phyloP scores from a whole-genome alignment of 2,113 vertebrate species.

The Corydoras maculifer region DNA sequence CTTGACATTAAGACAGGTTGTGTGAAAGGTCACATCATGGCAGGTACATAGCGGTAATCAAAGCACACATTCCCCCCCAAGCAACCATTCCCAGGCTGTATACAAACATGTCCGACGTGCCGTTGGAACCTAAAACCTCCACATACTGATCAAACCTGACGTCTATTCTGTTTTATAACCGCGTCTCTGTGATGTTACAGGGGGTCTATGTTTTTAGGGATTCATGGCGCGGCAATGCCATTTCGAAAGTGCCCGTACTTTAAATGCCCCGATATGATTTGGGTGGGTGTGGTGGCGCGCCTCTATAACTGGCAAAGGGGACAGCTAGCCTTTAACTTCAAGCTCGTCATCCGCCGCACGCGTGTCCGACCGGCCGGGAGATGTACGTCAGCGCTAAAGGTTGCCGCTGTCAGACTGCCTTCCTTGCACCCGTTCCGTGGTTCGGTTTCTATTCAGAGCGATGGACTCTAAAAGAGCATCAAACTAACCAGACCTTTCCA shows the following conservation, averaged over 20 bases:
- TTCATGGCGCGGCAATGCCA: slow-evolving; percentile 10
- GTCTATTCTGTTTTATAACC: background rate
- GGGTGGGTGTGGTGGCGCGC: slow-evolving; percentile 11
- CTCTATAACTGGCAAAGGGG: background rate
- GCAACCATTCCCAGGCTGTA: background rate
- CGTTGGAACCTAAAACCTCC: background rate
- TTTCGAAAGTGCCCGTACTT: slow-evolving; percentile 20
- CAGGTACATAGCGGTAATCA: slow-evolving; percentile 5
- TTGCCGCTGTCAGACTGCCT: slow-evolving; percentile 17
- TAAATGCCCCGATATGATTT: background rate
- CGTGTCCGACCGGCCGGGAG: background rate
- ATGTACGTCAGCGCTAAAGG: slow-evolving; percentile 13
- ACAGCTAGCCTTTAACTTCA: slow-evolving; percentile 22
- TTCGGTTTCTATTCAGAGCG: slow-evolving; percentile 29
- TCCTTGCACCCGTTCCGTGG: slow-evolving; percentile 5
- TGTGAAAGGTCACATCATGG: slow-evolving; percentile 2
- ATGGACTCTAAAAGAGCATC: slow-evolving; percentile 13
- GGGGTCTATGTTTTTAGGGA: background rate
- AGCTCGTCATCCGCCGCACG: slow-evolving; percentile 9
- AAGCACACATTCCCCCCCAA: background rate
- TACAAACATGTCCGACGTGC: background rate
- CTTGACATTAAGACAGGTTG: background rate
- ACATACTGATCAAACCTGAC: slow-evolving; percentile 5
- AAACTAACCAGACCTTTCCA: slow-evolving; percentile 33
- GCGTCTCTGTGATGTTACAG: slow-evolving; percentile 5